Evolutionary conservation across 2,113 vertebrate genomes (phyloP), one percentile per base, ranked within the genome.

Genomic region (Pachypanchax playfairii): DNA sequence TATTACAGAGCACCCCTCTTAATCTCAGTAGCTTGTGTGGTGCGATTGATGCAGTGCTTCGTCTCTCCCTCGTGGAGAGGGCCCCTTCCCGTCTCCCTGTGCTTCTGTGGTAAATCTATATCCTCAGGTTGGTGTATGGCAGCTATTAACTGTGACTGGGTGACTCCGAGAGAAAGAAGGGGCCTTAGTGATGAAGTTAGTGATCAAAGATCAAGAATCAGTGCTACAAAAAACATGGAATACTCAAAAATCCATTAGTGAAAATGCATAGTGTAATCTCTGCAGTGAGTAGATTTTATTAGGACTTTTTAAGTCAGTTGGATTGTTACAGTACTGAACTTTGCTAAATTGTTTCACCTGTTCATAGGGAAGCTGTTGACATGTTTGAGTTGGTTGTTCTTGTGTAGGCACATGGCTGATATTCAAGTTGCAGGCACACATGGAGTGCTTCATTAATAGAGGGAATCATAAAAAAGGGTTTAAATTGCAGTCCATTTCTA

Each of bases 11-110:
- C 85, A 73, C 78, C 78, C 61, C 55, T 82, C 66, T 63, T 43
- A 64, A 79, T 87, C 75, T 91, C 92, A 91, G 90, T 92, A 92
- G 92, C 87, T 90, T 68, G 75, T 81, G 77, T 88, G 84, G 76
- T 90, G 75, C 53, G 61, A 66, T 70, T 21, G 33, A 75, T 79
- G 79, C 87, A 87, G 90, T 88, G 90, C 80, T 75, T 53, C 42
- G 62, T 65, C 63, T 67, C 64, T 78, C 65, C 63, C 43, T 48
- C 41, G 21, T 21, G 64, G 77, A 61, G 78, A 68, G 67, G 65
- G 60, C 67, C 77, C 68, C 74, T 58, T 73, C 65, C 56, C 4
- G 58, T 50, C 50, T 73, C 76, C 59, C 74, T 86, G 80, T 85
- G 80, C 82, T 86, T 87, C 70, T 75, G 78, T 80, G 64, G 77